Percentiles rank a stretch among this genome's conserved stretches.
phyloP scores from a whole-genome alignment of 2,113 vertebrate species.

The Psittacara wagleri region DNA sequence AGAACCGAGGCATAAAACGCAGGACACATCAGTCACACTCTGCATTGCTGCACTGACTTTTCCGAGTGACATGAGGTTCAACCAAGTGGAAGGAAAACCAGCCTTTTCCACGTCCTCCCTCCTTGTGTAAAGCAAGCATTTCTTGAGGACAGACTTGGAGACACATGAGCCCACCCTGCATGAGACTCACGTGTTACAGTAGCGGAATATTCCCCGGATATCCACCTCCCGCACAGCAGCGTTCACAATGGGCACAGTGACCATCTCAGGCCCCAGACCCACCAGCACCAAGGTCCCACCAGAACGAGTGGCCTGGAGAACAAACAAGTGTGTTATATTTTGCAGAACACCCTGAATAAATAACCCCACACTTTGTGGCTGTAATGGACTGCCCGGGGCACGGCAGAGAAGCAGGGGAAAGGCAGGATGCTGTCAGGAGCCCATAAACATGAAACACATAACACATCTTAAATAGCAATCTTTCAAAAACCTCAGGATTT shows the following conservation, averaged over 20 bases:
- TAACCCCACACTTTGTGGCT: background rate
- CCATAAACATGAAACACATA: accelerated
- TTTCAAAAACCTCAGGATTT: background rate
- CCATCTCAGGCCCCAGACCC: slow-evolving; percentile 85
- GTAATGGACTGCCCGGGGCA: background rate
- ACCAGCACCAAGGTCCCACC: slow-evolving; percentile 92
- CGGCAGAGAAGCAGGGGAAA: background rate
- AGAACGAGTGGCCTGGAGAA: slow-evolving; percentile 82
- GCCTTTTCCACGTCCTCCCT: background rate
- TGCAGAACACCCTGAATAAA: background rate
- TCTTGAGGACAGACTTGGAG: background rate
- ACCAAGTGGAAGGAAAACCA: background rate
- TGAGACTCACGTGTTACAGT: slow-evolving; percentile 92
- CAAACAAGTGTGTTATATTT: background rate
- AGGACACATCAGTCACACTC: background rate
- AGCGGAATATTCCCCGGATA: slow-evolving; percentile 93
- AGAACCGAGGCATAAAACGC: background rate
- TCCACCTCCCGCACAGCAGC: slow-evolving; percentile 89
- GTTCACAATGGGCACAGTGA: slow-evolving; percentile 81
- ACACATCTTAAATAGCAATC: background rate
- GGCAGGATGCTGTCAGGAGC: background rate
- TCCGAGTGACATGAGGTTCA: background rate
- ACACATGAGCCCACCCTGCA: background rate
- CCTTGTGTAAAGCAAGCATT: background rate
- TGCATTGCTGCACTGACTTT: background rate